Base-by-base conservation (phyloP, 2,888 invertebrate species). In the Drosophila cognata region DNA sequence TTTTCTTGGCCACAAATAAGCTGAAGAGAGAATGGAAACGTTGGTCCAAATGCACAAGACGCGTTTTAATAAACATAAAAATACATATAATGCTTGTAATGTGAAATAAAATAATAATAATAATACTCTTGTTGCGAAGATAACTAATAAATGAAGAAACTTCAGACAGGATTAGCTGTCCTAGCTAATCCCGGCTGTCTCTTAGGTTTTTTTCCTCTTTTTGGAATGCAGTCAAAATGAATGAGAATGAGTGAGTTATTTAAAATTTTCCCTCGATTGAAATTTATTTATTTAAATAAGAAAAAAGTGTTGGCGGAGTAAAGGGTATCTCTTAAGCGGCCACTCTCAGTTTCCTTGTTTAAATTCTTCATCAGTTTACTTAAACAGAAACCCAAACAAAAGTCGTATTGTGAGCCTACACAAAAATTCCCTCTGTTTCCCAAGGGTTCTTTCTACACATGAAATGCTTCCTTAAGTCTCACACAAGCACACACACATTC, bases 371-470 rank as follows among this genome's bases (percentile, higher is more conserved):
- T 8, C 6, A 46, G 25, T 46, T 46, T 46, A 8, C 21, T 25
- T 25, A 46, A 25, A 25, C 16, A 25, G 16, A 46, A 46, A 46
- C 8, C 25, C 46, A 46, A 46, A 46, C 46, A 46, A 25, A 46
- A 46, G 25, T 1, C 16, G 46, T 16, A 25, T 46, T 46, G 1
- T 46, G 46, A 46, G 4, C 35, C 25, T 53, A 25, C 35, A 53
- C 53, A 18, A 36, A 36, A 55, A 36, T 36, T 4, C 6, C 25
- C 5, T 11, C 25, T 55, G 36, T 62, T 76, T 68, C 64, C 57
- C 68, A 68, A 72, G 43, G 35, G 52, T 28, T 38, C 29, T 38
- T 11, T 64, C 43, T 33, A 60, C 65, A 56, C 46, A 57, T 60
- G 56, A 60, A 67, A 56, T 31, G 64, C 31, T 56, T 46, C 52